phyloP scores from a whole-genome alignment of 2,797 vertebrate species.

The Melanogrammus aeglefinus region DNA sequence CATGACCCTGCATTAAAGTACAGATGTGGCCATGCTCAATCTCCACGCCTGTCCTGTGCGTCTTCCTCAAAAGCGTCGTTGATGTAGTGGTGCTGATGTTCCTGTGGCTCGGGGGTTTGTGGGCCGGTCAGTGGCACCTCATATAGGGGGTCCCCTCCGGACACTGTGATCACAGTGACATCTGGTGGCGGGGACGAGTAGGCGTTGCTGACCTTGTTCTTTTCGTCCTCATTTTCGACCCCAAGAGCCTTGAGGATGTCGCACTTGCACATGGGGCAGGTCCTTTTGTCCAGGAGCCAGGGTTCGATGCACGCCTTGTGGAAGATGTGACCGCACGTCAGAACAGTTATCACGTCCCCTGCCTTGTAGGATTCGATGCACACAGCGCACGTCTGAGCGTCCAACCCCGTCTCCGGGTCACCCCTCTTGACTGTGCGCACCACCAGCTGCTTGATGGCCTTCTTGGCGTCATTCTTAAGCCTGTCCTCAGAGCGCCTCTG shows the following conservation, averaged over 20 bases:
- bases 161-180: slow-evolving; percentile 66
- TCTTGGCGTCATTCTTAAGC: slow-evolving; percentile 84
- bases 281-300: slow-evolving; percentile 90
- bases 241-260: slow-evolving; percentile 90
- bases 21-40: slow-evolving; percentile 29
- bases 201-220: slow-evolving; percentile 17
- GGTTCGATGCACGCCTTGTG: slow-evolving; percentile 92
- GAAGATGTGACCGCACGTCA: slow-evolving; percentile 93
- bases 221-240: slow-evolving; percentile 70
- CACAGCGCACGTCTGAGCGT: slow-evolving; percentile 84
- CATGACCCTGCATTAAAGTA: slow-evolving; percentile 25
- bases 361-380: slow-evolving; percentile 88
- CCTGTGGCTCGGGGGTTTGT: slow-evolving; percentile 37
- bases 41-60: slow-evolving; percentile 37
- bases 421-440: slow-evolving; percentile 82
- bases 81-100: slow-evolving; percentile 61
- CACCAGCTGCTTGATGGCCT: slow-evolving; percentile 79
- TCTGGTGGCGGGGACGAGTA: slow-evolving; percentile 46
- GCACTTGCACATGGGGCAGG: slow-evolving; percentile 95
- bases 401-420: slow-evolving; percentile 82
- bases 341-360: slow-evolving; percentile 85
- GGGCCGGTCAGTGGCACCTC: slow-evolving; percentile 61
- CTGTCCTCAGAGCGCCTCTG: slow-evolving; percentile 74
- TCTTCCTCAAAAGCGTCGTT: slow-evolving; percentile 66
- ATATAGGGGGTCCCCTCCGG: slow-evolving; percentile 49